These are phyloP conservation scores for Nephrotoma flavescens DNA, from an alignment of 2,888 invertebrate genomes.

Conservation along the genomic window DNA sequence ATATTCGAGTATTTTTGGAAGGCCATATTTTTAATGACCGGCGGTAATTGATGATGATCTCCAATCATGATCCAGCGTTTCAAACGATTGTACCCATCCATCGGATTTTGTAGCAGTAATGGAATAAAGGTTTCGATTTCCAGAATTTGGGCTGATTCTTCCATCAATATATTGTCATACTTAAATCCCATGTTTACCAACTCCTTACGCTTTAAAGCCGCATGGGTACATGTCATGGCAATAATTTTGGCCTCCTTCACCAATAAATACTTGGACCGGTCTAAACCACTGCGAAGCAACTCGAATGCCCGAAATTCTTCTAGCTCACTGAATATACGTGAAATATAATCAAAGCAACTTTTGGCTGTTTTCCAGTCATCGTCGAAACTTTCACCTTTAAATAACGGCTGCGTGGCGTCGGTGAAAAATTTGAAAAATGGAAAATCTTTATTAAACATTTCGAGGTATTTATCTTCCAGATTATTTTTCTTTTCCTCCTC, in stretches of 20 bases:
- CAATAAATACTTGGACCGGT: slow-evolving; percentile 88
- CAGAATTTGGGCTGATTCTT: slow-evolving; percentile 96
- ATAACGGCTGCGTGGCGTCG: slow-evolving; percentile 85
- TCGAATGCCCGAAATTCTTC: slow-evolving; percentile 99
- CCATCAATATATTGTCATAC: slow-evolving; percentile 99
- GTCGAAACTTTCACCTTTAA: slow-evolving; percentile 58
- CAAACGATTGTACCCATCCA: slow-evolving; percentile 86
- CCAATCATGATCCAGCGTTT: slow-evolving; percentile 99
- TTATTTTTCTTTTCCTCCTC: slow-evolving; percentile 15
- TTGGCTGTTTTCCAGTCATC: slow-evolving; percentile 80
- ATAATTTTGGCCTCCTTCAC: slow-evolving; percentile 99
- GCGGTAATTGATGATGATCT: slow-evolving; percentile 97
- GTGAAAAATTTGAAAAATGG: slow-evolving; percentile 90
- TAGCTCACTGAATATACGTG: slow-evolving; percentile 88
- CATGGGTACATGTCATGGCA: slow-evolving; percentile 99
- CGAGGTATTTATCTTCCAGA: slow-evolving; percentile 21
- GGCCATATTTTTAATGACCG: slow-evolving; percentile 99
- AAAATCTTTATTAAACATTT: slow-evolving; percentile 61
- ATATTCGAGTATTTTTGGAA: slow-evolving; percentile 99
- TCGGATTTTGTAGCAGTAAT: slow-evolving; percentile 91
- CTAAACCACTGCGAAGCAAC: slow-evolving; percentile 82
- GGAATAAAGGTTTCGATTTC: slow-evolving; percentile 99
- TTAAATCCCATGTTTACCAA: slow-evolving; percentile 90
- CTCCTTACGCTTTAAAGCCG: slow-evolving; percentile 91
- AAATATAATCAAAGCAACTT: slow-evolving; percentile 89